Percentiles rank a stretch among this genome's conserved stretches.
Conservation (phyloP, 2,888 invertebrate genomes). For the Hypena proboscidalis region DNA sequence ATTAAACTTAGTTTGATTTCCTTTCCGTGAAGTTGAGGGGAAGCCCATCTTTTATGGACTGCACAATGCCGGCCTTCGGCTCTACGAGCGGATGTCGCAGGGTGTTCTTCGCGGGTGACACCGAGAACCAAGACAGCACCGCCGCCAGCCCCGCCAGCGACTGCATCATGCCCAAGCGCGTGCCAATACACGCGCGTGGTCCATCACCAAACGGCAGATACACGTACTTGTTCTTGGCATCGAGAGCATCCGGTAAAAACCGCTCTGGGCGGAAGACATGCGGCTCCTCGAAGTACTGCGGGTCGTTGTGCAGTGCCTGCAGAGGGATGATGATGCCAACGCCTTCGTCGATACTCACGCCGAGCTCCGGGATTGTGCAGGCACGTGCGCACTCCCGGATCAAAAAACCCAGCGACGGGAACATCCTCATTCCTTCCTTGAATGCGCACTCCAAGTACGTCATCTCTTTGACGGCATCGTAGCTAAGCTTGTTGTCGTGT, state of each 20-base stretch:
- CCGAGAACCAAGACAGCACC: slow-evolving; percentile 52
- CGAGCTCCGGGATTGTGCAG: slow-evolving; percentile 58
- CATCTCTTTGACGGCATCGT: slow-evolving; percentile 64
- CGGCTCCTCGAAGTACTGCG: slow-evolving; percentile 59
- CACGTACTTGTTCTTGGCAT: slow-evolving; percentile 50
- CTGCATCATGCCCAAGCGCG: slow-evolving; percentile 67
- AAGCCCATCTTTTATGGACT: slow-evolving; percentile 56
- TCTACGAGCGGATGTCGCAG: slow-evolving; percentile 48
- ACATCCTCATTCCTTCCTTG: slow-evolving; percentile 63
- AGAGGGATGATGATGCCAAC: slow-evolving; percentile 50
- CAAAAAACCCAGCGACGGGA: slow-evolving; percentile 65
- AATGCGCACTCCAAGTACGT: slow-evolving; percentile 59
- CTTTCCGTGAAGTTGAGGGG: slow-evolving; percentile 53
- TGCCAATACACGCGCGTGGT: slow-evolving; percentile 69
- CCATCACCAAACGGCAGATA: slow-evolving; percentile 70
- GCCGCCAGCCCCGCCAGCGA: slow-evolving; percentile 69
- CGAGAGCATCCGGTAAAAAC: slow-evolving; percentile 53
- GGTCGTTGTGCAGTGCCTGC: slow-evolving; percentile 60
- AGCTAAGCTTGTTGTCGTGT: slow-evolving; percentile 53
- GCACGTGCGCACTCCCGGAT: slow-evolving; percentile 51
- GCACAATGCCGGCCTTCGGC: slow-evolving; percentile 58
- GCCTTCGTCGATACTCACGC: slow-evolving; percentile 56
- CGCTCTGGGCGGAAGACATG: slow-evolving; percentile 60
- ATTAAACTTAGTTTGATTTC: too few relatives aligned
- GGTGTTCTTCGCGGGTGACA: slow-evolving; percentile 52